Conservation (phyloP, 2,113 vertebrate species). For the Strigops habroptila region DNA sequence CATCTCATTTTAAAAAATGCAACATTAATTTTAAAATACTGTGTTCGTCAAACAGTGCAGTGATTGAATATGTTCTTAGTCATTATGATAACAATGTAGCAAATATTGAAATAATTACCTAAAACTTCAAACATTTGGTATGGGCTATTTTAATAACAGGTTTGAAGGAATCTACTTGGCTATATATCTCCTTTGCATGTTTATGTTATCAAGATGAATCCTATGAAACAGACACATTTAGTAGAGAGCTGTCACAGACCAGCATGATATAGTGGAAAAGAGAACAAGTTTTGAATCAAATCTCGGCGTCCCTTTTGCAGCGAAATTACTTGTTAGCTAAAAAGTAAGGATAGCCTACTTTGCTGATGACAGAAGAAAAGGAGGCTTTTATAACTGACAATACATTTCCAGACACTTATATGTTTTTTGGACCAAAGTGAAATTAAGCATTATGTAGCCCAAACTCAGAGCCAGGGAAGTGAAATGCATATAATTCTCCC, state of each 20-base stretch:
- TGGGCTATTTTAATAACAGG: neutral
- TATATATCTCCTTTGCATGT: neutral
- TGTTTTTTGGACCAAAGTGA: neutral
- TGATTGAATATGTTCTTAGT: neutral
- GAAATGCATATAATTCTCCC: neutral
- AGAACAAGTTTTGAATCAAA: neutral
- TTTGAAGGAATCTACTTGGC: neutral
- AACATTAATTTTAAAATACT: slow-evolving; percentile 1
- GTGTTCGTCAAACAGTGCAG: slow-evolving; percentile 16
- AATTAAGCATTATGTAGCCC: neutral
- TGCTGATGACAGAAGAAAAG: neutral
- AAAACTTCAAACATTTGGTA: neutral
- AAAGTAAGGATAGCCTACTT: neutral
- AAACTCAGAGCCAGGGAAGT: neutral
- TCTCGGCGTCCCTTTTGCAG: neutral
- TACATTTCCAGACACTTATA: neutral
- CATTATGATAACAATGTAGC: neutral
- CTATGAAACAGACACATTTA: neutral
- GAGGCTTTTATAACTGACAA: neutral
- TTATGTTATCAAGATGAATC: neutral
- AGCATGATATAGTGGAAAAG: neutral
- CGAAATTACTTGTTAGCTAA: neutral
- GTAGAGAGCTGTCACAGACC: neutral
- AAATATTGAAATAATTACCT: slow-evolving; percentile 38
- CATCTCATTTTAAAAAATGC: neutral